Base-by-base conservation (phyloP, 2,888 invertebrate species). In the Hipparchia sbordonii region DNA sequence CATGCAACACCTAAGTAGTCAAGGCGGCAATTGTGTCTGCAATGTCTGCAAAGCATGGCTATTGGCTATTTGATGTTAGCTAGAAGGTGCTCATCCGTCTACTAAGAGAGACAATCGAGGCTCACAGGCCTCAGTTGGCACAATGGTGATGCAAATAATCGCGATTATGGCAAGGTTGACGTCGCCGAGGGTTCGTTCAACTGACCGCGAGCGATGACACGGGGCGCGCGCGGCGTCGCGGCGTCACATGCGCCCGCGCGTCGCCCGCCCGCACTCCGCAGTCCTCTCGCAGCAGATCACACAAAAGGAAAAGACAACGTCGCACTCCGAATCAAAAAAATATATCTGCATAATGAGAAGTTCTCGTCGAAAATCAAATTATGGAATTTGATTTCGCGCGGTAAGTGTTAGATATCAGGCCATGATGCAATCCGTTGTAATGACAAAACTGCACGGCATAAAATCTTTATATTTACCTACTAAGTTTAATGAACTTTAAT, bases 151-250 rank as follows among this genome's bases (percentile, higher is more conserved):
- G 93, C 90, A 92, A 92, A 93, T 93, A 90, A 92, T 91, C 89
- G 89, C 91, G 92, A 93, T 92, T 91, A 93, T 92, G 91, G 92
- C 92, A 92, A 92, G 92, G 92, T 92, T 93, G 92, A 90, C 90
- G 92, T 87, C 93, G 90, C 80, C 86, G 89, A 87, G 90, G 93
- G 93, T 92, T 93, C 93, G 93, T 93, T 93, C 90, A 93, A 93
- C 93, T 92, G 92, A 91, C 91, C 89, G 92, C 92, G 93, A 92
- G 78, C 93, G 93, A 93, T 93, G 93, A 93, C 93, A 92, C 93
- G 90, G 91, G 89, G 74, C 73, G 86, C 87, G 85, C 87, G 85
- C 87, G 87, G 87, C 89, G 89, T 87, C 91, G 89, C 88, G 89
- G 84, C 90, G 89, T 76, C 80, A 79, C 78, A 79, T 78, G 80